Percentiles rank a stretch among this genome's conserved stretches.
These are phyloP conservation scores for Stigmatopora nigra DNA, from an alignment of 2,113 vertebrate species.

Conservation along the genomic window DNA sequence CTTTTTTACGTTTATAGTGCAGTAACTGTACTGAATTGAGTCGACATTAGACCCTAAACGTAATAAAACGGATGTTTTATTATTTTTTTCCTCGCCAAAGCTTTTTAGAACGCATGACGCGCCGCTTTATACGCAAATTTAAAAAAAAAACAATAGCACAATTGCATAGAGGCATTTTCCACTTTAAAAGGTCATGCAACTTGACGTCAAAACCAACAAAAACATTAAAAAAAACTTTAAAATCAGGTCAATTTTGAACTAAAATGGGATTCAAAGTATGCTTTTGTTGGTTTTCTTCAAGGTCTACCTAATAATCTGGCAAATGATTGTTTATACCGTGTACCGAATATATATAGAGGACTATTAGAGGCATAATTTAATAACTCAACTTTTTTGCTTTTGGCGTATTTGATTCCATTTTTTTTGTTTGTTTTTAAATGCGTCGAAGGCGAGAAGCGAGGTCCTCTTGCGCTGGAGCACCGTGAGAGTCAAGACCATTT, in stretches of 20 bases:
- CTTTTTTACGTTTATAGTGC: no score
- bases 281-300: neutral
- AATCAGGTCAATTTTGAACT: no score
- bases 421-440: slow-evolving; percentile 38
- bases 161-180: neutral
- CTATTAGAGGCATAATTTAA: slow-evolving; percentile 65
- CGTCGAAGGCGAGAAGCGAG: slow-evolving; percentile 43
- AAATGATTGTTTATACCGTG: neutral
- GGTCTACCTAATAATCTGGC: slow-evolving; percentile 1
- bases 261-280: no score
- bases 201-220: neutral
- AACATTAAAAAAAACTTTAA: no score
- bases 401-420: slow-evolving; percentile 26
- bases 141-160: slow-evolving; percentile 42
- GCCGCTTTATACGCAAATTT: slow-evolving; percentile 50
- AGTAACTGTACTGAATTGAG: no score
- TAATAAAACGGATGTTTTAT: slow-evolving; percentile 23
- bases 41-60: no score
- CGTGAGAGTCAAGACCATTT: slow-evolving; percentile 47
- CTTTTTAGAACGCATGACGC: slow-evolving; percentile 57
- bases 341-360: slow-evolving; percentile 41
- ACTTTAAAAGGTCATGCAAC: neutral
- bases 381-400: slow-evolving; percentile 45
- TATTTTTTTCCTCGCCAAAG: slow-evolving; percentile 52
- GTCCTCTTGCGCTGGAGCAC: slow-evolving; percentile 65